Evolutionary conservation across 30 jellyfish, hydroid and myxozoan species (phyloP), one percentile per base, ranked within the genome.

Genomic region (Rhopilema esculentum): DNA sequence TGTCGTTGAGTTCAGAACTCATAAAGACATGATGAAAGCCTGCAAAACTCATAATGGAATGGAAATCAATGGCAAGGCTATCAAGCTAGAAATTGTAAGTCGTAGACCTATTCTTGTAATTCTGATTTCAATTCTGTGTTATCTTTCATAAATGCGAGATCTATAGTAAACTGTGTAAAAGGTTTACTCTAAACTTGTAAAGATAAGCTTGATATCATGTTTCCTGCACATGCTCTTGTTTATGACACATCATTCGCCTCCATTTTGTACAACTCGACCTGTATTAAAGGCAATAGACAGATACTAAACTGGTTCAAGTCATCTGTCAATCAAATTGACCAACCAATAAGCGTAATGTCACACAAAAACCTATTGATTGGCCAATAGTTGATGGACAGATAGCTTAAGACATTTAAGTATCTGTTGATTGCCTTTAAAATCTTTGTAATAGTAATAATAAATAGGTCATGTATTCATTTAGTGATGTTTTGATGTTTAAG

Each of bases 31-130:
- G 95, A 92, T 81, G 83, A 32, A 93, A 80, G 99, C 99, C 0
- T 69, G 72, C 61, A 85, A 85, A 64, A 74, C 83, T 17, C 89
- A 89, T 16, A 85, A 94, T 75, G 99, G 99, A 0, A 20, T 75
- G 49, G 97, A 94, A 49, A 94, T 94, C 82, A 89, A 94, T 79
- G 99, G 99, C 16, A 89, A 90, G 69, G 91, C 96, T 2, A 94
- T 94, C 19, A 88, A 72, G 69, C 50, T 94, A 48, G 97, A 93
- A 83, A 72, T 93, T 0, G 98, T 89, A 66, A 88, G 97, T 88
- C n/a, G 51, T 40, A 40, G 57, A 40, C 57, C 57, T 40, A 40
- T 40, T 40, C 57, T 40, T 40, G 57, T 12, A 40, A 40, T 6
- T 40, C 6, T 40, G 12, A 40, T 40, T 40, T 40, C 57, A 40